Percentiles rank a stretch among this genome's conserved stretches.
Conservation (phyloP, 2,888 invertebrate species). For the Alcis repandata region DNA sequence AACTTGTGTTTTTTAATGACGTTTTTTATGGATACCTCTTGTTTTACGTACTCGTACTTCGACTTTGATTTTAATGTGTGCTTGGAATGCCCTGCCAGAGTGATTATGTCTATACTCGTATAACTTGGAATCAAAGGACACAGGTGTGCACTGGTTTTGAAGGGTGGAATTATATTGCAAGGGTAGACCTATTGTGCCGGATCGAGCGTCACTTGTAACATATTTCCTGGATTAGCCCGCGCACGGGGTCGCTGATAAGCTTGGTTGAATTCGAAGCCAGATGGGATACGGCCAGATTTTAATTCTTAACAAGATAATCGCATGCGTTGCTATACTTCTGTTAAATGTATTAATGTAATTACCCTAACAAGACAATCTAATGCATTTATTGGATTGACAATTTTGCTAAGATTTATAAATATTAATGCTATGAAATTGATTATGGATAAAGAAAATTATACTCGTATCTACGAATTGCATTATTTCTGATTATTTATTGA, state of each 20-base stretch:
- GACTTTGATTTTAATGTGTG: background rate
- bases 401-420: too few species aligned
- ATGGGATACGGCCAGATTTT: conserved; percentile 24
- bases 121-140: conserved; percentile 44
- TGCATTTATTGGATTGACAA: too few species aligned
- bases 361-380: too few species aligned
- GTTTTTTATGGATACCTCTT: too few species aligned
- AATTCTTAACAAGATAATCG: background rate
- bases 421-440: too few species aligned
- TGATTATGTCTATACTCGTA: conserved; percentile 26
- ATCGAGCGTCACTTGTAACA: conserved; percentile 58
- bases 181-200: conserved; percentile 45
- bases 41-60: background rate
- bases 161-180: conserved; percentile 43
- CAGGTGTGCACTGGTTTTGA: conserved; percentile 44
- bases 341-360: too few species aligned
- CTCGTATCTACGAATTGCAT: too few species aligned
- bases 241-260: conserved; percentile 40
- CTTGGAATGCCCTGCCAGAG: background rate
- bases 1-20: too few species aligned
- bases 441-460: too few species aligned
- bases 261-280: conserved; percentile 29
- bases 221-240: conserved; percentile 61
- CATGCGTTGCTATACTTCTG: background rate
- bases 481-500: too few species aligned